These are phyloP conservation scores for Sphenodon punctatus DNA, from an alignment of 2,797 vertebrate genomes.

Conservation along the genomic window DNA sequence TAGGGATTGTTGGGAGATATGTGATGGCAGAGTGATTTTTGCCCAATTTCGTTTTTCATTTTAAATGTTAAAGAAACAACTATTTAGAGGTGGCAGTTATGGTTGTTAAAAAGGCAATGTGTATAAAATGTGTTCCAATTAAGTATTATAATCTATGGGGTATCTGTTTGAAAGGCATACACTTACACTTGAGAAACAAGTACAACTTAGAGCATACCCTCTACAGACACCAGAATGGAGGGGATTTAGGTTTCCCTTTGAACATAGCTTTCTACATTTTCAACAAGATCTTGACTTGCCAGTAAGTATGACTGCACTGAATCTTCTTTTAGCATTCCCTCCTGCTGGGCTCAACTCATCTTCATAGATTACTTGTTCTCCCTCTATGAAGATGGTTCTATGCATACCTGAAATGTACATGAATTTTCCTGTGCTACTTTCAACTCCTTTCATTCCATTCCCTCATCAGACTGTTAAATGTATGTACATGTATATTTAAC, in stretches of 20 bases:
- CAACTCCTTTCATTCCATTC: background rate
- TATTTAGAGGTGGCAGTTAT: background rate
- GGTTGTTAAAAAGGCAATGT: background rate
- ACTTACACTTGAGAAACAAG: no score
- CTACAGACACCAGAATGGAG: background rate
- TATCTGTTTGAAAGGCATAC: background rate
- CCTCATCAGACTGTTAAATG: accelerated
- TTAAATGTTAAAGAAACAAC: slow-evolving; percentile 9
- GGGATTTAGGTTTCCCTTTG: accelerated
- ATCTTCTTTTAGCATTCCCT: slow-evolving; percentile 9
- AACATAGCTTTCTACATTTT: background rate
- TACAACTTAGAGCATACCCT: background rate
- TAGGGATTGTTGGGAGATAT: no score
- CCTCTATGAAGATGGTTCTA: background rate
- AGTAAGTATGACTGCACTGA: background rate
- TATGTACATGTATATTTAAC: accelerated
- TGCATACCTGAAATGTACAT: background rate
- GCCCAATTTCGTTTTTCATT: background rate
- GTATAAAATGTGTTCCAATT: background rate
- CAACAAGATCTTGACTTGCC: background rate
- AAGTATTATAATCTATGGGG: background rate
- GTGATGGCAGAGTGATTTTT: background rate
- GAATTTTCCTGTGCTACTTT: background rate
- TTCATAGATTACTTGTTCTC: background rate
- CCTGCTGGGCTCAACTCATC: background rate